Conservation (phyloP, 2,113 vertebrate genomes). For the Sceloporus undulatus region DNA sequence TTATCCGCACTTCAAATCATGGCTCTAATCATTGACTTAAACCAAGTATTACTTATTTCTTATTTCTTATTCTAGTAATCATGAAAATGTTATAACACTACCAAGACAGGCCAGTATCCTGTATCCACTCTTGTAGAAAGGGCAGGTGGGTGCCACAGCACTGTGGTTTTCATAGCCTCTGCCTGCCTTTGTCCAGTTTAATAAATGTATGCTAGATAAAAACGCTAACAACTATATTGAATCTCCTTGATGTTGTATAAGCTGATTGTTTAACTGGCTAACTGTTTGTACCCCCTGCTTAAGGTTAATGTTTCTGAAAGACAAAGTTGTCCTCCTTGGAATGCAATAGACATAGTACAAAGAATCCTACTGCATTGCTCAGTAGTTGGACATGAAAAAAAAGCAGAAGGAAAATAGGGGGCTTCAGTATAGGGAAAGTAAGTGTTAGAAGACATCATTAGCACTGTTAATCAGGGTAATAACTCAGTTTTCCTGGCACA, state of each 20-base stretch:
- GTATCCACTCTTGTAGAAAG: not conserved
- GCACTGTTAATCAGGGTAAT: not conserved
- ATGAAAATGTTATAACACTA: not conserved
- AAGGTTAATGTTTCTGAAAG: slow-evolving; percentile 36
- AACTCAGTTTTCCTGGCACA: slow-evolving; percentile 1
- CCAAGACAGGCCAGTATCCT: not conserved
- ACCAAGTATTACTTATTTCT: not conserved
- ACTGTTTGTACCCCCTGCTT: slow-evolving; percentile 33
- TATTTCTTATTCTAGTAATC: not conserved
- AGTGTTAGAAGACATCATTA: slow-evolving; percentile 13
- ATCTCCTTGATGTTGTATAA: slow-evolving; percentile 39
- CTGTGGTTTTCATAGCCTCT: not conserved
- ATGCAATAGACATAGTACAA: slow-evolving; percentile 32
- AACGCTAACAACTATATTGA: slow-evolving; percentile 26
- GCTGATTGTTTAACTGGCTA: slow-evolving; percentile 54
- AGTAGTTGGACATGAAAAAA: slow-evolving; percentile 38
- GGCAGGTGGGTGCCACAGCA: not conserved
- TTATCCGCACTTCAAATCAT: not conserved
- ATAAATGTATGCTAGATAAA: slow-evolving; percentile 37
- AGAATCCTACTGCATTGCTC: slow-evolving; percentile 38
- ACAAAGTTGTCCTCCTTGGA: slow-evolving; percentile 55
- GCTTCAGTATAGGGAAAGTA: not conserved
- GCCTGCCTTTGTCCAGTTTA: slow-evolving; percentile 40
- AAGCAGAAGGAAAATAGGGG: not conserved
- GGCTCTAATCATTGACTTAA: not conserved